A percentile compares a stretch with the other conserved stretches of the same genome.
Conservation (phyloP, 2,888 invertebrate species). For the Mythimna impura region DNA sequence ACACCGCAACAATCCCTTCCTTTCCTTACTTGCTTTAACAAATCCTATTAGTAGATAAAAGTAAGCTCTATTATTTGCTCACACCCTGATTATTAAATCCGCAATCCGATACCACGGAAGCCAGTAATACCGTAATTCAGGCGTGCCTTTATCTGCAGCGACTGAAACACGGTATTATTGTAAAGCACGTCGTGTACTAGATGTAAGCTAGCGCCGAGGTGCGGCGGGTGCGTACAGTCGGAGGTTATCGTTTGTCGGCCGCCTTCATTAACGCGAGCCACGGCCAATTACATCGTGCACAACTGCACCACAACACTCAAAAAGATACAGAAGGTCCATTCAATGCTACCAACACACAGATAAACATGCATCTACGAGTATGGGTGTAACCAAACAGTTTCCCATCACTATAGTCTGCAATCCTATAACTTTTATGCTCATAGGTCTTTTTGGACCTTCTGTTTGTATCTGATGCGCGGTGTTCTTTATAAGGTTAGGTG, state of each 20-base stretch:
- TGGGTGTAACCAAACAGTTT: background rate
- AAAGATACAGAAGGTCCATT: slow-evolving; percentile 4
- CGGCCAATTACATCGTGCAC: slow-evolving; percentile 31
- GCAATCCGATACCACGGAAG: slow-evolving; percentile 1
- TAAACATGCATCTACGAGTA: background rate
- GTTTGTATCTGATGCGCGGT: background rate
- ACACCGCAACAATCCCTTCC: too few species aligned
- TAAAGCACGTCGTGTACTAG: slow-evolving; percentile 5
- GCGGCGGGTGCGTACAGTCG: slow-evolving; percentile 12
- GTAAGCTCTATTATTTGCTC: background rate
- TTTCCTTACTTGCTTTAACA: background rate
- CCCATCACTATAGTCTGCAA: background rate
- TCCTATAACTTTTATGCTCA: too few species aligned
- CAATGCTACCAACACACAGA: background rate
- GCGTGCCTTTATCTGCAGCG: slow-evolving; percentile 7
- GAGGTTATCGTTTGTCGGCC: slow-evolving; percentile 42
- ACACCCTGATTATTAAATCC: slow-evolving; percentile 1
- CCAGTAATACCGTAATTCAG: slow-evolving; percentile 3
- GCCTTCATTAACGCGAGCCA: slow-evolving; percentile 47
- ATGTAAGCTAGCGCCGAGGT: slow-evolving; percentile 3
- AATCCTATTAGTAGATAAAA: background rate
- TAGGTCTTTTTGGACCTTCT: slow-evolving; percentile 14
- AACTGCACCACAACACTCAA: slow-evolving; percentile 22
- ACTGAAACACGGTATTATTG: slow-evolving; percentile 14
- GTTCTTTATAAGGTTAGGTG: slow-evolving; percentile 3